Conservation (phyloP, 2,888 invertebrate genomes). For the Phania funesta region DNA sequence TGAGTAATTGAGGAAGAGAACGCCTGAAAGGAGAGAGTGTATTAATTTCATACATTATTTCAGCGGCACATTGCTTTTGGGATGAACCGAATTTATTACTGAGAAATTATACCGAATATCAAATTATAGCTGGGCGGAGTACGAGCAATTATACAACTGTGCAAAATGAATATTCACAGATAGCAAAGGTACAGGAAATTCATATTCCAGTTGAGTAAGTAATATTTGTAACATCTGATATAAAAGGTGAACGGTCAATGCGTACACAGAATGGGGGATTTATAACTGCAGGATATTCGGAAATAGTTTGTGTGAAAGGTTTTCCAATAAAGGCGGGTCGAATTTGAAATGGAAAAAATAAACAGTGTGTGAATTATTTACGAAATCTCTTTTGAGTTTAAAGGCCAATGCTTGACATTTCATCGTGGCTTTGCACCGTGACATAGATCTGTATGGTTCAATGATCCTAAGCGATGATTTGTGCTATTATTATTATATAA, state of each 20-base stretch:
- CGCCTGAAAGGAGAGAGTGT: not conserved
- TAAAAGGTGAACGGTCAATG: not conserved
- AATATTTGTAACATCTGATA: not conserved
- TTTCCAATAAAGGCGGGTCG: too few relatives aligned
- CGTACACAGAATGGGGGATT: too few relatives aligned
- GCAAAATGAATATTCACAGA: conserved; percentile 19
- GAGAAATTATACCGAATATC: conserved; percentile 30
- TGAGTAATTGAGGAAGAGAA: conserved; percentile 21
- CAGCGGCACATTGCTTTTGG: conserved; percentile 72
- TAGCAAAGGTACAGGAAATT: conserved; percentile 33
- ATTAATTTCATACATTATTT: not conserved
- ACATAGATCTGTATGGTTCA: too few relatives aligned
- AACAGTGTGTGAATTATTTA: too few relatives aligned
- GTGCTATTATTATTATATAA: too few relatives aligned
- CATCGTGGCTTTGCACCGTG: too few relatives aligned
- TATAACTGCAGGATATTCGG: too few relatives aligned
- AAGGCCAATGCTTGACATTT: too few relatives aligned
- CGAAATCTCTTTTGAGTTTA: too few relatives aligned
- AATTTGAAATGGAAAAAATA: too few relatives aligned
- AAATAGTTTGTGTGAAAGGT: too few relatives aligned
- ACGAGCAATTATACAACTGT: conserved; percentile 45
- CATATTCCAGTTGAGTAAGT: conserved; percentile 44
- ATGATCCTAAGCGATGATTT: too few relatives aligned
- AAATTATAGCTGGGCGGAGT: conserved; percentile 68
- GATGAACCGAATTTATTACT: conserved; percentile 17